Evolutionary conservation across 2,888 invertebrate species (phyloP), one percentile per base, ranked within the genome.

Genomic region (Ramazzottius varieornatus): DNA sequence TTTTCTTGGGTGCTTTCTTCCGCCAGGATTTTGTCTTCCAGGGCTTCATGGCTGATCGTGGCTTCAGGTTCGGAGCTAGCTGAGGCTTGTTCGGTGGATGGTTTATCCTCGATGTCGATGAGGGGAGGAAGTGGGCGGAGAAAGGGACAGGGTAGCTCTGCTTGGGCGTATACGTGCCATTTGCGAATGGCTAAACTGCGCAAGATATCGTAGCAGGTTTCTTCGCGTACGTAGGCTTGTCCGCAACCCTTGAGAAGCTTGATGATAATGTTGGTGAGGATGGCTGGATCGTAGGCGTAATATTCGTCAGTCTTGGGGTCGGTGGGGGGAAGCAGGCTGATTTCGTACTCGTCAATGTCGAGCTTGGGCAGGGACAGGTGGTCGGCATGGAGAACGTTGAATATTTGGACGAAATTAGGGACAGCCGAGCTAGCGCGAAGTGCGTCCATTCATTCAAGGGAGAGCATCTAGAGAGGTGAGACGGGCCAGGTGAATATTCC

Each of bases 171-270:
- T 24, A 29, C 20, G 4, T 54, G 54, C 54, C 54, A 54, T 29
- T 54, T 54, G 20, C 54, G 54, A 4, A 54, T 54, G 20, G 54
- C 29, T 24, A 54, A 4, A 54, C 54, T 54, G 20, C 54, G 54
- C 54, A 54, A 24, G 29, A 54, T 54, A 29, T 54, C 54, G 54
- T 16, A 54, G 24, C 54, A 54, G 29, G n/a, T 54, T 8, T 54
- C 54, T 4, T 54, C 54, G 16, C 54, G 54, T 24, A 54, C 54
- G 54, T 54, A 54, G n/a, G 54, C 54, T 29, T 54, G 54, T 8
- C 54, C 54, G 29, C 54, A 54, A 29, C 54, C 54, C 54, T 54
- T 54, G n/a, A 54, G 54, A 29, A 54, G 54, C n/a, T 29, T 16
- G 54, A 54, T 54, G 54, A 54, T 29, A 29, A 54, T 54, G 20